These are phyloP conservation scores for Helostoma temminkii DNA, from an alignment of 2,797 vertebrate species.

Conservation along the genomic window DNA sequence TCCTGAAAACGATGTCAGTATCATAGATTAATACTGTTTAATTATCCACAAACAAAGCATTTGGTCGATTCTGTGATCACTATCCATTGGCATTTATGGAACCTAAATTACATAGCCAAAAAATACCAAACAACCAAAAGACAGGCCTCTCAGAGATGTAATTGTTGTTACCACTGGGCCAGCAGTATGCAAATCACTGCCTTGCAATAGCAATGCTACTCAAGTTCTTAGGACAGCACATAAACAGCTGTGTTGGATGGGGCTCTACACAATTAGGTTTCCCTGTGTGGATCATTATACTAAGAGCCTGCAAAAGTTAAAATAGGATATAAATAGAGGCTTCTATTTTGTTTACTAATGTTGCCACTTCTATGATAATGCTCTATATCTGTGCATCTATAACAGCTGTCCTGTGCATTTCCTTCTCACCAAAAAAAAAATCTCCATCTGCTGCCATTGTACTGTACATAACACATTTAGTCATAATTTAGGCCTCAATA, in stretches of 20 bases:
- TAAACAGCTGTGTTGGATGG: slow-evolving; percentile 70
- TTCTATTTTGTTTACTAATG: slow-evolving; percentile 67
- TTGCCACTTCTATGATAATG: slow-evolving; percentile 35
- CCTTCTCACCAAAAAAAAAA: slow-evolving; percentile 20
- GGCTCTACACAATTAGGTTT: slow-evolving; percentile 59
- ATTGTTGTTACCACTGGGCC: slow-evolving; percentile 55
- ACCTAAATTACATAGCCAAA: slow-evolving; percentile 46
- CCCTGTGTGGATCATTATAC: slow-evolving; percentile 48
- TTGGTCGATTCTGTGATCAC: slow-evolving; percentile 35
- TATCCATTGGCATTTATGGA: slow-evolving; percentile 46
- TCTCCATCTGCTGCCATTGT: slow-evolving; percentile 20
- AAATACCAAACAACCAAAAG: slow-evolving; percentile 49
- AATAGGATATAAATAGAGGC: slow-evolving; percentile 55
- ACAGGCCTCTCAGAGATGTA: slow-evolving; percentile 42
- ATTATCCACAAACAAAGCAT: slow-evolving; percentile 28
- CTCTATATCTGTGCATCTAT: slow-evolving; percentile 19
- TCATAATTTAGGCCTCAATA: slow-evolving; percentile 18
- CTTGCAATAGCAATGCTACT: slow-evolving; percentile 43
- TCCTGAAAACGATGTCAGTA: slow-evolving; percentile 26
- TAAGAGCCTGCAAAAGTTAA: slow-evolving; percentile 49
- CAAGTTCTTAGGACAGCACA: slow-evolving; percentile 59
- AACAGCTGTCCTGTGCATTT: slow-evolving; percentile 24
- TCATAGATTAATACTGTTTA: slow-evolving; percentile 40
- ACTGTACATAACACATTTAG: background rate
- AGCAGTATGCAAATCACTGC: slow-evolving; percentile 66